A percentile compares a stretch with the other conserved stretches of the same genome.
Evolutionary conservation across 2,113 vertebrate genomes (phyloP).

Genomic region (Sprattus sprattus): DNA sequence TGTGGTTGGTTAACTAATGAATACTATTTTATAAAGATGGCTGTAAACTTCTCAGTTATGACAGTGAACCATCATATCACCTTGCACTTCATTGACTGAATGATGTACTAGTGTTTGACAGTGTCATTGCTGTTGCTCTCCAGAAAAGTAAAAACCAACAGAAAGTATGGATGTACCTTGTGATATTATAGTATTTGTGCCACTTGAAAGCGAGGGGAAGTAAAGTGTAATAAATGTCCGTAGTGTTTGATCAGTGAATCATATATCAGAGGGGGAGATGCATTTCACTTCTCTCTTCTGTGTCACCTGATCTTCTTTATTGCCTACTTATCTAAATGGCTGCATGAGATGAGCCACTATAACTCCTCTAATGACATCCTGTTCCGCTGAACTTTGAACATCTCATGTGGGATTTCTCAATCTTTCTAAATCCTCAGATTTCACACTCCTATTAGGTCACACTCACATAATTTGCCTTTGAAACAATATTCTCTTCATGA

Average conservation of each 20-base stretch:
- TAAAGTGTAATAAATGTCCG: neutral
- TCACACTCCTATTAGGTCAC: neutral
- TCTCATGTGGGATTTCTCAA: neutral
- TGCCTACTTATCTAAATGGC: neutral
- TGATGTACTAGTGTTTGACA: neutral
- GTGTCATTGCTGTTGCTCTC: neutral
- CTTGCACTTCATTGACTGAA: neutral
- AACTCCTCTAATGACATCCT: neutral
- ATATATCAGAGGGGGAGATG: neutral
- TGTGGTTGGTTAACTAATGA: too few relatives aligned
- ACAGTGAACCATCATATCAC: neutral
- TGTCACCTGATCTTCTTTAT: neutral
- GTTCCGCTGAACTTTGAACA: neutral
- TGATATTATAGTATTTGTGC: neutral
- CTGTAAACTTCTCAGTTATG: neutral
- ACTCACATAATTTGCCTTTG: too few relatives aligned
- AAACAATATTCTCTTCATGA: neutral
- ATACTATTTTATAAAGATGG: too few relatives aligned
- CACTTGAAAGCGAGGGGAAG: neutral
- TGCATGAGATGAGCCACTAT: neutral
- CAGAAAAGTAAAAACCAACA: neutral
- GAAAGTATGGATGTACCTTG: neutral
- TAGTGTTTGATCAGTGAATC: neutral
- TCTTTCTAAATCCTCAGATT: neutral
- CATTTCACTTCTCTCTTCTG: neutral